A percentile compares a stretch with the other conserved stretches of the same genome.
Evolutionary conservation across 2,797 vertebrate species (phyloP).

Genomic region (Tachyglossus aculeatus): DNA sequence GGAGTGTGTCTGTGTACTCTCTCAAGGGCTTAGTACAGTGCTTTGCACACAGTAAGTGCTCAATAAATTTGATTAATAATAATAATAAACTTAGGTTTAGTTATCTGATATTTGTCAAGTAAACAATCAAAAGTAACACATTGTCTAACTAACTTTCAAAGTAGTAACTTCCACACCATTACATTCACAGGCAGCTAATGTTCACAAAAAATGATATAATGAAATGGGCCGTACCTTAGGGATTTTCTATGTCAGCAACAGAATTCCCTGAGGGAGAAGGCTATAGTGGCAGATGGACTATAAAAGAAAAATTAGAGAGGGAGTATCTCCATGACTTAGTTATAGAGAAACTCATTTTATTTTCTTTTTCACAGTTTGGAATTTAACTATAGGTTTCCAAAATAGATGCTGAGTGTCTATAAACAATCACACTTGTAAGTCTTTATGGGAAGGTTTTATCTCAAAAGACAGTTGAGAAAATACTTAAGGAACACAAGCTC

Average conservation of each 20-base stretch:
- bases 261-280: background rate
- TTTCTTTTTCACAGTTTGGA: background rate
- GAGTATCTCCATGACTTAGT: background rate
- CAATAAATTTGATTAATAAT: too few species aligned
- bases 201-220: background rate
- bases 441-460: background rate
- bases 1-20: too few species aligned
- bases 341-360: too few species aligned
- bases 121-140: background rate
- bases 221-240: background rate
- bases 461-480: background rate
- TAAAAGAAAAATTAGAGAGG: background rate
- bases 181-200: background rate
- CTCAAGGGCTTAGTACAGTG: too few species aligned
- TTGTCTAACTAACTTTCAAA: background rate
- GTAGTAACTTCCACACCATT: background rate
- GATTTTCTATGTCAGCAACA: background rate
- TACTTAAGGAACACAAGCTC: background rate
- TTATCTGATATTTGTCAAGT: background rate
- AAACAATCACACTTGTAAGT: background rate
- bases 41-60: too few species aligned
- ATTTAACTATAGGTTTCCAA: background rate
- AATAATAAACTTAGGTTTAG: too few species aligned
- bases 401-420: background rate
- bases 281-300: background rate